These are phyloP conservation scores for Phaetusa simplex DNA, from an alignment of 2,113 vertebrate species.

Conservation along the genomic window DNA sequence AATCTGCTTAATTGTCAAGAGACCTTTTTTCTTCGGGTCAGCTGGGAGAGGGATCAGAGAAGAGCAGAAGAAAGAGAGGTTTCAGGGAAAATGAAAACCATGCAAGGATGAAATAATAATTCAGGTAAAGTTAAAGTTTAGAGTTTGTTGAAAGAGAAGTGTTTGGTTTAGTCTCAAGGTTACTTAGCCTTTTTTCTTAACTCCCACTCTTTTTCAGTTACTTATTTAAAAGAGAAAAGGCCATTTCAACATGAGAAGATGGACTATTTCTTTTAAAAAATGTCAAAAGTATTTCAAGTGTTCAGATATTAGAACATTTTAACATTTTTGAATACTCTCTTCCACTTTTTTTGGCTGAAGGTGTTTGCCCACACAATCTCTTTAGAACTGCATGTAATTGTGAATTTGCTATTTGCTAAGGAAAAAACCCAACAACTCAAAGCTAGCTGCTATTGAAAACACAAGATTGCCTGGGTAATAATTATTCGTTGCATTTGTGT, in stretches of 20 bases:
- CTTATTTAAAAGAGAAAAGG: constrained; percentile 1
- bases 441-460: not conserved
- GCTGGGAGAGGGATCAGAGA: not conserved
- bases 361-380: not conserved
- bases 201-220: not conserved
- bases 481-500: not conserved
- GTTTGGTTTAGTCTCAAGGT: not conserved
- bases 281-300: not conserved
- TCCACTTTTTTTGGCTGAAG: not conserved
- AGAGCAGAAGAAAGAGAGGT: not conserved
- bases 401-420: not conserved
- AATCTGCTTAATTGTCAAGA: not conserved
- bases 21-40: not conserved
- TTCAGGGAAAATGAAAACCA: not conserved
- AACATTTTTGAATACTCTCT: not conserved
- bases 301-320: not conserved
- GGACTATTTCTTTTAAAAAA: not conserved
- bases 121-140: not conserved
- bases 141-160: not conserved
- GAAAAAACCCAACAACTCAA: not conserved
- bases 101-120: not conserved
- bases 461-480: not conserved
- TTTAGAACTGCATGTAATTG: not conserved
- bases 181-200: constrained; percentile 7
- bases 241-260: not conserved